phyloP scores from a whole-genome alignment of 2,113 vertebrate species.

The Microcebus tavaratra region DNA sequence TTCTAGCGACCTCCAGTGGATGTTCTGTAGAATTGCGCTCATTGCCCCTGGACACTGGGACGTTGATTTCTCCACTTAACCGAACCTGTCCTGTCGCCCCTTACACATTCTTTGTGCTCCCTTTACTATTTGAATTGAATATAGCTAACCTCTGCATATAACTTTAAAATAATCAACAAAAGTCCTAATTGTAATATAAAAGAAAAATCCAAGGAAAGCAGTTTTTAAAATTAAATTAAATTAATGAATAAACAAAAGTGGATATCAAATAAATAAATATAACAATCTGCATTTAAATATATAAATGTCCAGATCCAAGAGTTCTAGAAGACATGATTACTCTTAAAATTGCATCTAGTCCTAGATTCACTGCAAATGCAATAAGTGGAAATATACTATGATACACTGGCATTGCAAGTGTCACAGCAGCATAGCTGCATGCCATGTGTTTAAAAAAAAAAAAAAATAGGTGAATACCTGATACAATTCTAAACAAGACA shows the following conservation, averaged over 20 bases:
- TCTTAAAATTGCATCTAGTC: no score
- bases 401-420: no score
- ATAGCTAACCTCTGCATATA: fast-evolving
- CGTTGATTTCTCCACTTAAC: background rate
- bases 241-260: background rate
- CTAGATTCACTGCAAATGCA: background rate
- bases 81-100: no score
- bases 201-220: background rate
- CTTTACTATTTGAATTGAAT: background rate
- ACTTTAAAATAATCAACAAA: background rate
- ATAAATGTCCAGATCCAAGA: background rate
- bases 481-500: background rate
- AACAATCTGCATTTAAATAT: background rate
- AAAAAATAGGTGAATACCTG: background rate
- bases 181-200: background rate
- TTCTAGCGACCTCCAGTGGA: conserved; percentile 61
- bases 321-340: background rate
- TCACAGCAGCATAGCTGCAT: fast-evolving
- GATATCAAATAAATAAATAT: background rate
- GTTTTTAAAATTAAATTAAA: background rate
- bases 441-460: no score
- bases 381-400: fast-evolving
- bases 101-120: background rate
- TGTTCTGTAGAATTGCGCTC: background rate
- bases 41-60: background rate